These are phyloP conservation scores for Tetragnatha versicolor DNA, from an alignment of 1,140 invertebrate species.

Conservation along the genomic window DNA sequence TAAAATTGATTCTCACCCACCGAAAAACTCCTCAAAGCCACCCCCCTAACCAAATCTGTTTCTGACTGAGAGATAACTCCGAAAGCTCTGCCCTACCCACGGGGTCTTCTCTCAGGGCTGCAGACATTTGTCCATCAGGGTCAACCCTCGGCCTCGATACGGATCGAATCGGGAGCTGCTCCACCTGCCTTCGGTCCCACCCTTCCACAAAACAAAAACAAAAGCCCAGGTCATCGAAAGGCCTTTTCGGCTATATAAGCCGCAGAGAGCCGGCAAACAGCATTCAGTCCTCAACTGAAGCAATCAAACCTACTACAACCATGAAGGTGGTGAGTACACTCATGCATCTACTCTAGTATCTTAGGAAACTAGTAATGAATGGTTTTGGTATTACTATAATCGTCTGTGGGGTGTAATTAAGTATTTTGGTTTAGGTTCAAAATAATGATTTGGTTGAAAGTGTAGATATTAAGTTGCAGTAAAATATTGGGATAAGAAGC, in stretches of 20 bases:
- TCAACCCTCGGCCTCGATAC: constrained; percentile 27
- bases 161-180: constrained; percentile 15
- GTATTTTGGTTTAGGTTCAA: too few relatives aligned
- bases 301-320: constrained; percentile 37
- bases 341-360: too few relatives aligned
- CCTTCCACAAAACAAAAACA: background rate
- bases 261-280: background rate
- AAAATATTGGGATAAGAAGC: too few relatives aligned
- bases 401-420: too few relatives aligned
- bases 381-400: too few relatives aligned
- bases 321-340: constrained; percentile 46
- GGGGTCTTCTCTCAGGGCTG: background rate
- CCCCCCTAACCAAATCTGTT: too few relatives aligned
- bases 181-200: constrained; percentile 38
- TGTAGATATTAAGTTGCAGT: too few relatives aligned
- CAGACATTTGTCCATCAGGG: constrained; percentile 41
- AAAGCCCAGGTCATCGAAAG: background rate
- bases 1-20: too few relatives aligned
- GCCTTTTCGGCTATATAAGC: constrained; percentile 20
- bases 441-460: too few relatives aligned
- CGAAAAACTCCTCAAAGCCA: too few relatives aligned
- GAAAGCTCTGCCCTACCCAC: background rate
- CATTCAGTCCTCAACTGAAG: constrained; percentile 15
- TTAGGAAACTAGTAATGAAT: too few relatives aligned
- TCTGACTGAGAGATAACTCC: too few relatives aligned